Percentiles rank a stretch among this genome's conserved stretches.
Conservation (phyloP, 1,140 invertebrate genomes). For the Drosophila burlai region DNA sequence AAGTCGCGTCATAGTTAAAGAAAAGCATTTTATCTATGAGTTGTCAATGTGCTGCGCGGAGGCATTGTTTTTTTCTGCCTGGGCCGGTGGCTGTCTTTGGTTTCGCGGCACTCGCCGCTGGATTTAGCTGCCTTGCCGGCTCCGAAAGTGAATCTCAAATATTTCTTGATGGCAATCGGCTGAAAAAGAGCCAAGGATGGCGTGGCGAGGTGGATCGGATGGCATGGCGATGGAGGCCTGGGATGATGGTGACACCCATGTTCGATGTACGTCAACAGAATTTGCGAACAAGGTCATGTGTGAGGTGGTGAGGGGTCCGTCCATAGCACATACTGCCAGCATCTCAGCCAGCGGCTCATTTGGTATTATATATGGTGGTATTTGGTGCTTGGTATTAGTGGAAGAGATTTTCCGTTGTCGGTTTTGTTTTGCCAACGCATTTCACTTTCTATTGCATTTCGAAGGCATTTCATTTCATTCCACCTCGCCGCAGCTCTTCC, state of each 20-base stretch:
- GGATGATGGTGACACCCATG: constrained; percentile 40
- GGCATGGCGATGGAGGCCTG: background rate
- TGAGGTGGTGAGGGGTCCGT: constrained; percentile 28
- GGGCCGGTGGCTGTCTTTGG: background rate
- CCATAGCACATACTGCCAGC: constrained; percentile 59
- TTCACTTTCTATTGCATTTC: constrained; percentile 80
- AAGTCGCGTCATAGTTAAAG: constrained; percentile 58
- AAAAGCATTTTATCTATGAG: constrained; percentile 73
- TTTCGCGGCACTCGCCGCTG: constrained; percentile 43
- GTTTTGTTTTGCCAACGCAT: constrained; percentile 64
- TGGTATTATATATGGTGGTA: constrained; percentile 31
- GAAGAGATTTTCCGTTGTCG: constrained; percentile 31
- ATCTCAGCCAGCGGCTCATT: constrained; percentile 57
- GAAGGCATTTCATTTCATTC: constrained; percentile 59
- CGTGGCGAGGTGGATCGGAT: constrained; percentile 21
- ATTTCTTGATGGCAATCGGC: constrained; percentile 66
- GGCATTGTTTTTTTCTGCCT: constrained; percentile 46
- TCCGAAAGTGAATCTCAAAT: constrained; percentile 78
- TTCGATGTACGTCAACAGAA: constrained; percentile 53
- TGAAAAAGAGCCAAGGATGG: constrained; percentile 45
- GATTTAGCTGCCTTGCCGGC: constrained; percentile 16
- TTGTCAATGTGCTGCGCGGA: constrained; percentile 43
- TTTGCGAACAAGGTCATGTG: constrained; percentile 77
- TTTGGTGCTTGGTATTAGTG: constrained; percentile 37
- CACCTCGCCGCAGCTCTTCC: constrained; percentile 29